These are phyloP conservation scores for Spheniscus mendiculus DNA, from an alignment of 2,113 vertebrate genomes.

Conservation along the genomic window DNA sequence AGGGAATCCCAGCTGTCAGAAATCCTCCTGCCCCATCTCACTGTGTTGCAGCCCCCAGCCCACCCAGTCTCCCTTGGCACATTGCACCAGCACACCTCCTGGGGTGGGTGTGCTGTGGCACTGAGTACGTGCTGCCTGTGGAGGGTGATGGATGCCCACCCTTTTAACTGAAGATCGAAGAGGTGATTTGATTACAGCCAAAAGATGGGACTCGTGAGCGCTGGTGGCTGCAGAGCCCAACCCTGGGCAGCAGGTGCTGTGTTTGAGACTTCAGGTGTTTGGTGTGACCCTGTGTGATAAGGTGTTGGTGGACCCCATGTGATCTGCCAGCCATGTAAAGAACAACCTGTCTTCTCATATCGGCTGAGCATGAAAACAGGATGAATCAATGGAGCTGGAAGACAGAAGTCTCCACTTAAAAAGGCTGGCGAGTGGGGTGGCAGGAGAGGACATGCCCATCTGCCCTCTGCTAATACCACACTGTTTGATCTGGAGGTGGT, in stretches of 20 bases:
- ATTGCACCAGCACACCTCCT: background rate
- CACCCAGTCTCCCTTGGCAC: background rate
- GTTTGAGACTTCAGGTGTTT: background rate
- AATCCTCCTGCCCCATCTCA: accelerated
- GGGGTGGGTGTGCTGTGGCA: background rate
- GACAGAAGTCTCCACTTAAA: background rate
- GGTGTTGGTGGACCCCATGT: background rate
- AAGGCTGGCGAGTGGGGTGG: background rate
- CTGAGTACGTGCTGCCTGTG: background rate
- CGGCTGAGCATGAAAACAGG: background rate
- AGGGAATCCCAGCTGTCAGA: background rate
- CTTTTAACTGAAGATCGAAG: background rate
- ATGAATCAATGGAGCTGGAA: background rate
- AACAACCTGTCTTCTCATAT: background rate
- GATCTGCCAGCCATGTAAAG: background rate
- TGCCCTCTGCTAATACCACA: background rate
- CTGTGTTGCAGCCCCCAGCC: background rate
- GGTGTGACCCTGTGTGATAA: background rate
- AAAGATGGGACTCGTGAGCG: background rate
- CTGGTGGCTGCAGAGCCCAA: background rate
- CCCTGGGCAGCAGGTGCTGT: accelerated
- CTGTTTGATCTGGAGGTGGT: background rate
- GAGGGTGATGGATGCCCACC: background rate
- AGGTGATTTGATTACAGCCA: background rate
- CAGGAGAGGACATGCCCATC: background rate